Evolutionary conservation across 2,888 invertebrate genomes (phyloP), one percentile per base, ranked within the genome.

Genomic region (Scelioninae gen. 2): DNA sequence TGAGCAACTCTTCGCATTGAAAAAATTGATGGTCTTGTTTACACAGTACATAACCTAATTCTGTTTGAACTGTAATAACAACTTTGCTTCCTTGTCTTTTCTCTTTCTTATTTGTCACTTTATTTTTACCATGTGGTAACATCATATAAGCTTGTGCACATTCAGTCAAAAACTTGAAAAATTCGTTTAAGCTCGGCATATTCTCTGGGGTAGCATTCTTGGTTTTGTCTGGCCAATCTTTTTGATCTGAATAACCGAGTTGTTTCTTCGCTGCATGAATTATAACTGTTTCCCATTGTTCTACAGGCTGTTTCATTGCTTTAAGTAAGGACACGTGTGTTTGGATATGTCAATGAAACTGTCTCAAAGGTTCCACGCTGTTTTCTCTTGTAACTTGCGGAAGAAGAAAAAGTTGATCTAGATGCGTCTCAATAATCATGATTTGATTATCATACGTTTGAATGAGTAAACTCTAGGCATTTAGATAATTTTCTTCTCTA

Each of bases 401-500:
- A 41, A 55, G 31, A 6, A 41, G 11, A 11, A 43, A 16, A 15
- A 55, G 28, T 13, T 55, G 11, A 7, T 55, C 37, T 9, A 55
- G 10, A 10, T 55, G 55, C 2, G 6, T 55, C 15, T 55, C 22
- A 4, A 55, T 55, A 16, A 55, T 55, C 25, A 55, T 13, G 5
- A 28, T 39, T n/a, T 41, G 25, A 39, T 55, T 41, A 15, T 55
- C 55, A 25, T 55, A 39, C 6, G 37, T 53, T 15, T 25, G 10
- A 13, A 10, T 10, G 1, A 53, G 10, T 15, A 53, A 15, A 0
- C 11, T 25, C 53, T 39, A 53, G 10, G 53, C 53, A 10, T 3
- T 22, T 0, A 4, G 10, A 11, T 53, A 53, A 25, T 53, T 53
- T 53, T 53, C 53, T 25, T 18, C 25, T 6, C 33, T 13, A 9